Percentiles rank a stretch among this genome's conserved stretches.
Conservation (phyloP, 1,140 invertebrate species). For the Bicyclus anynana region DNA sequence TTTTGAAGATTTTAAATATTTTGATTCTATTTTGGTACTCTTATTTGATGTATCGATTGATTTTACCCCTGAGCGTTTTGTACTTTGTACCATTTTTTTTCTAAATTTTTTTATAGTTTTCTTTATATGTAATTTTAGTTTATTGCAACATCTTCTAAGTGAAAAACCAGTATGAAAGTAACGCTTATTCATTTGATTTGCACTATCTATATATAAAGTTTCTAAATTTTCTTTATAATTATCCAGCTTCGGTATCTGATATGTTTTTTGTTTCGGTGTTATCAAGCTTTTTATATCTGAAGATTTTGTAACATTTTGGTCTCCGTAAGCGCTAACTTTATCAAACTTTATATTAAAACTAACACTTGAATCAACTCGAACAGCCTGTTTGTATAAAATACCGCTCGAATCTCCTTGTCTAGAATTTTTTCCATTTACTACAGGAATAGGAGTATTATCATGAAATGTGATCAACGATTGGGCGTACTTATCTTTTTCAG, state of each 20-base stretch:
- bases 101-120: constrained; percentile 9
- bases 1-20: constrained; percentile 12
- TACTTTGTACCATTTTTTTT: not conserved
- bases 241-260: constrained; percentile 15
- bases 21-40: constrained; percentile 26
- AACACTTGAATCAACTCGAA: constrained; percentile 14
- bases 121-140: constrained; percentile 26
- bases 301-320: no score
- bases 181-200: constrained; percentile 8
- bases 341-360: constrained; percentile 17
- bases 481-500: no score
- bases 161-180: constrained; percentile 7
- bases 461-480: no score
- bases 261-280: not conserved
- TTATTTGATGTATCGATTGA: constrained; percentile 12
- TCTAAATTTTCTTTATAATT: constrained; percentile 10
- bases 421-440: not conserved
- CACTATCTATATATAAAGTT: not conserved
- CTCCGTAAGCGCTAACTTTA: no score
- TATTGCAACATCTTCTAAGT: constrained; percentile 35
- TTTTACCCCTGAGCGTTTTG: not conserved
- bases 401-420: no score
- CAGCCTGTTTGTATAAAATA: no score
- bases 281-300: not conserved
- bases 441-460: no score